Evolutionary conservation across 2,113 vertebrate species (phyloP), one percentile per base, ranked within the genome.

Genomic region (Sorex fumeus): DNA sequence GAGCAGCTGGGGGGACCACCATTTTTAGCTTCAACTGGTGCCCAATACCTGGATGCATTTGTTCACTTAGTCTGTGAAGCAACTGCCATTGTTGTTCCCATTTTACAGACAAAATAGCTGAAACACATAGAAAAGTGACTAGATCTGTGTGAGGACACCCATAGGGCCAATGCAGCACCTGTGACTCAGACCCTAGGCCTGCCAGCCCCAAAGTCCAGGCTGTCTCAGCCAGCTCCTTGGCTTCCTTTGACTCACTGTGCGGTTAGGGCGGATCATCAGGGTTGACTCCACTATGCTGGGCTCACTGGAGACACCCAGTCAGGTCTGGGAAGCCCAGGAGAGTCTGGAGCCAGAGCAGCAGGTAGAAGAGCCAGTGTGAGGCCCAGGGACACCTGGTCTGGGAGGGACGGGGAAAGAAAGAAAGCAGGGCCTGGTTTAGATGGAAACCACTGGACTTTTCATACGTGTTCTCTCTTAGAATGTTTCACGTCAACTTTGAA

Each of bases 251-350:
- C 62, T 87, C 74, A n/a, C 15, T 0, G 3, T 40, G 2, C 34
- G 9, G 13, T 3, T n/a, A 66, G 60, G 6, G 28, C 15, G 7
- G 12, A 16, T 53, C 4, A 0, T 8, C 0, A 70, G 66, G 0
- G 0, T 5, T 12, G 47, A 9, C 0, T 50, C 23, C 34, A 0
- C 18, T 0, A 0, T 8, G 30, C 18, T 4, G 4, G 67, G 32
- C n/a, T 21, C 30, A 2, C 60, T 34, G 72, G 76, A 50, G 32
- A 13, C 50, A 75, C 27, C 34, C 40, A 19, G 70, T 15, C 47
- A 34, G 27, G 50, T 13, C 69, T 45, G 67, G 30, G 43, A 57
- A 34, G 69, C 84, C 9, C 5, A 5, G 3, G 4, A 6, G 25
- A 34, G n/a, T 23, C 78, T 11, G 71, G 67, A 69, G 80, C 21